Percentiles rank a stretch among this genome's conserved stretches.
phyloP scores from a whole-genome alignment of 2,888 invertebrate genomes.

The Pseudoips prasinana region DNA sequence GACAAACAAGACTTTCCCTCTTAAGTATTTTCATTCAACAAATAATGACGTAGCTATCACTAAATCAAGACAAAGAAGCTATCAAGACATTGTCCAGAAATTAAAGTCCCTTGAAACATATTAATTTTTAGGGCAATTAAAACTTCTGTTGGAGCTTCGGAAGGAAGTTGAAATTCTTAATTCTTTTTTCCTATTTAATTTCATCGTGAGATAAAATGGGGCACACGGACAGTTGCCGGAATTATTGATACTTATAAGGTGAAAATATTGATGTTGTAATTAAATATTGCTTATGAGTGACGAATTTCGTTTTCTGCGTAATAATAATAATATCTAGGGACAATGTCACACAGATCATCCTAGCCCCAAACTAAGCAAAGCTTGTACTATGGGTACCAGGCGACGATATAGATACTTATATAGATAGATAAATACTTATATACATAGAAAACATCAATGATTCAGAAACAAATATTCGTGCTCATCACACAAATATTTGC shows the following conservation, averaged over 20 bases:
- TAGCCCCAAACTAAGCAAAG: too few relatives aligned
- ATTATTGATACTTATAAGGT: slow-evolving; percentile 7
- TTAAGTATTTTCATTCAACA: neutral
- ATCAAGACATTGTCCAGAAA: slow-evolving; percentile 46
- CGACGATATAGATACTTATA: too few relatives aligned
- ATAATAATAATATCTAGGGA: too few relatives aligned
- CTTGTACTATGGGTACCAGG: too few relatives aligned
- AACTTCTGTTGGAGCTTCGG: slow-evolving; percentile 57
- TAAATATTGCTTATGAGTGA: too few relatives aligned
- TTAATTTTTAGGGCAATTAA: slow-evolving; percentile 73
- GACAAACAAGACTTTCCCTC: neutral
- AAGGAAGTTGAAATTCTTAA: slow-evolving; percentile 56
- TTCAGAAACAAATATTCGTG: too few relatives aligned
- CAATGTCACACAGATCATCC: too few relatives aligned
- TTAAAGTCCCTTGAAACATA: slow-evolving; percentile 57
- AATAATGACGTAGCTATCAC: slow-evolving; percentile 6
- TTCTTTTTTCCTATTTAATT: slow-evolving; percentile 58
- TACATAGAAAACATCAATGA: too few relatives aligned
- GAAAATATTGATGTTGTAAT: slow-evolving; percentile 5
- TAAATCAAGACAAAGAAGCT: slow-evolving; percentile 36
- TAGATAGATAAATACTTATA: too few relatives aligned
- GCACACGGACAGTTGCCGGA: slow-evolving; percentile 4
- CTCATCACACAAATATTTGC: too few relatives aligned
- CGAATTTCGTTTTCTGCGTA: too few relatives aligned
- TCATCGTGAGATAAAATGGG: slow-evolving; percentile 35